These are phyloP conservation scores for Hirtodrosophila trivittata DNA, from an alignment of 2,888 invertebrate genomes.

Conservation along the genomic window DNA sequence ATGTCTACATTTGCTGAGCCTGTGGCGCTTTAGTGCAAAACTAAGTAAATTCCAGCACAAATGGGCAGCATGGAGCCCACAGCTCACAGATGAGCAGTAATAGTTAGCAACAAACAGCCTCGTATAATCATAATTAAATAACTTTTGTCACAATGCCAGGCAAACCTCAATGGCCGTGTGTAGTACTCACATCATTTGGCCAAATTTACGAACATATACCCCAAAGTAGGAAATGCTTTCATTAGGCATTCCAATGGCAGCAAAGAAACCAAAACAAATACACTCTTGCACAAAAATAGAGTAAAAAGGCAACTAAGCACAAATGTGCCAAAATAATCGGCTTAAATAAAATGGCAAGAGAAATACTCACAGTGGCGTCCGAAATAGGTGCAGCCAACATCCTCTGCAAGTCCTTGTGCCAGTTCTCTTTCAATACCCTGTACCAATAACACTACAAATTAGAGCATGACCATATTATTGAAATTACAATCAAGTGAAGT, in stretches of 20 bases:
- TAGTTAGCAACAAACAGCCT: slow-evolving; percentile 51
- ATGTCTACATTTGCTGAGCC: slow-evolving; percentile 72
- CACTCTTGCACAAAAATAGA: slow-evolving; percentile 28
- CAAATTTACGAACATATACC: slow-evolving; percentile 61
- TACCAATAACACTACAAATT: not conserved
- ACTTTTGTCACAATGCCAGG: slow-evolving; percentile 74
- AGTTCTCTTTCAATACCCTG: slow-evolving; percentile 36
- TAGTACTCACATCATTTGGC: slow-evolving; percentile 67
- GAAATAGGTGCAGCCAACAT: slow-evolving; percentile 61
- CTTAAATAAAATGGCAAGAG: slow-evolving; percentile 74
- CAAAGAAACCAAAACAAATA: slow-evolving; percentile 28
- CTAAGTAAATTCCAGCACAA: slow-evolving; percentile 72
- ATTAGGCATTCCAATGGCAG: slow-evolving; percentile 70
- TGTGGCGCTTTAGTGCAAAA: slow-evolving; percentile 73
- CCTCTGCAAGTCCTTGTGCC: slow-evolving; percentile 66
- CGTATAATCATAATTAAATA: slow-evolving; percentile 77
- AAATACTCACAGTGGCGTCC: slow-evolving; percentile 54
- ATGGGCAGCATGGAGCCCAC: slow-evolving; percentile 57
- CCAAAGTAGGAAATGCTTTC: slow-evolving; percentile 54
- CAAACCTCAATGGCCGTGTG: slow-evolving; percentile 30
- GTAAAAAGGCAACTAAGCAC: slow-evolving; percentile 40
- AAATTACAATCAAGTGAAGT: too few relatives aligned
- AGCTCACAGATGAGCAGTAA: slow-evolving; percentile 49
- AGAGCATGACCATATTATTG: not conserved
- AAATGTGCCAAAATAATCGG: slow-evolving; percentile 77